phyloP scores from a whole-genome alignment of 2,888 invertebrate genomes.

The Ellobium chinense region DNA sequence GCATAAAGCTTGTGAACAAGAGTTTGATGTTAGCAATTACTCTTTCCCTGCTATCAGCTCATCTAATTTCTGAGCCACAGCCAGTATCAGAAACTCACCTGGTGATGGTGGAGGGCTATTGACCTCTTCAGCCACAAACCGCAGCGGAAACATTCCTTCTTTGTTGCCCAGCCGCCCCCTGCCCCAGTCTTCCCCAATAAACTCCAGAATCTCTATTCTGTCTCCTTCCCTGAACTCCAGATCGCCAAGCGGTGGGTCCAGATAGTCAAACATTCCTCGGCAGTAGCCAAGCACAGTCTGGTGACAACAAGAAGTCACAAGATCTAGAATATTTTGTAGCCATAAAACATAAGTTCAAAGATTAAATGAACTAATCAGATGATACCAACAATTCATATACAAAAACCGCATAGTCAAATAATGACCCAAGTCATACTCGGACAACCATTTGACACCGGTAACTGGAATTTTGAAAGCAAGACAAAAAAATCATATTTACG shows the following conservation, averaged over 20 bases:
- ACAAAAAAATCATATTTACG: too few relatives aligned
- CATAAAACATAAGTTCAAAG: too few relatives aligned
- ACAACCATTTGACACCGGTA: too few relatives aligned
- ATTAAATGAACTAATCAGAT: too few relatives aligned
- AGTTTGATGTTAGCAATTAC: too few relatives aligned
- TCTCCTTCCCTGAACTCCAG: constrained; percentile 69
- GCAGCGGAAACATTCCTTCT: constrained; percentile 66
- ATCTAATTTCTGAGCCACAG: neutral
- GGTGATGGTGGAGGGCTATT: constrained; percentile 23
- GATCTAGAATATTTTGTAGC: too few relatives aligned
- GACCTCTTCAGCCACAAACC: constrained; percentile 57
- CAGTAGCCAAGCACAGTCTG: constrained; percentile 26
- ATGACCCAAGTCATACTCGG: too few relatives aligned
- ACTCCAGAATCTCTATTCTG: constrained; percentile 65
- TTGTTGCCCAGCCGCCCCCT: constrained; percentile 59
- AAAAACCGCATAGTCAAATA: too few relatives aligned
- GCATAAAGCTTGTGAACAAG: too few relatives aligned
- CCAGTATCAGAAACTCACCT: neutral
- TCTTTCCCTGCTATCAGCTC: neutral
- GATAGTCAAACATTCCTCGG: constrained; percentile 68
- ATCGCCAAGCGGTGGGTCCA: constrained; percentile 64
- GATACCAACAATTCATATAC: too few relatives aligned
- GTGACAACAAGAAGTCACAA: too few relatives aligned
- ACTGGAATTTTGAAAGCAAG: too few relatives aligned
- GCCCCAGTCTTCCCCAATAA: constrained; percentile 65